Evolutionary conservation across 2,113 vertebrate species (phyloP), one percentile per base, ranked within the genome.

Genomic region (Tauraco erythrolophus): DNA sequence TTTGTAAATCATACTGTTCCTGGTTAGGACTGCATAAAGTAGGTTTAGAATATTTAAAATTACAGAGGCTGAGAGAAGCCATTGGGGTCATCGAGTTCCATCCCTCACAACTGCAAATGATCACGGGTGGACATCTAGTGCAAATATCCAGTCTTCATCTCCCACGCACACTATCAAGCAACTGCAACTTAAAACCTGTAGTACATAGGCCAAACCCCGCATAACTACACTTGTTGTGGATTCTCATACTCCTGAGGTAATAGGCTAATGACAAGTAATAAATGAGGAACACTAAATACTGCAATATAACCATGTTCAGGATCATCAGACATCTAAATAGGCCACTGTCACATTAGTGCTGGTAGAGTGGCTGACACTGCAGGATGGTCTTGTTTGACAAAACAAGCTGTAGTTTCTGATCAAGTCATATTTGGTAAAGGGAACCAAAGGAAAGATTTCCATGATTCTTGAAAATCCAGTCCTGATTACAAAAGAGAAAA

Each of bases 101-200:
- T 27, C 13, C 28, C 15, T 10, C 12, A 11, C 13, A 65, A 7
- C 9, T 77, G 23, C 56, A 75, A 35, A 17, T 74, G 33, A 33
- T 86, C n/a, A 43, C 33, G 60, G 22, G 5, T 61, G 35, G 65
- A 27, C 6, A 14, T 51, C 14, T 14, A 30, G 5, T 69, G 45
- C 41, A 87, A 84, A 69, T 45, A 61, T 1, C 19, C 46, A 75
- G 19, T 25, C 53, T 35, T 85, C 57, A 48, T 54, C 15, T 19
- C 19, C 4, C 4, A 3, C 0, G 0, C 7, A 19, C 22, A 11
- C 10, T 61, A 4, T 31, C 25, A n/a, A n/a, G 50, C 27, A 50
- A 46, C 18, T 19, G 37, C 46, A 53, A 9, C 13, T 66, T 50
- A n/a, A 78, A 79, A 71, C 9, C 43, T 48, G 27, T 10, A 53